A percentile compares a stretch with the other conserved stretches of the same genome.
Conservation (phyloP, 1,140 invertebrate genomes). For the Xylocopa sonorina region DNA sequence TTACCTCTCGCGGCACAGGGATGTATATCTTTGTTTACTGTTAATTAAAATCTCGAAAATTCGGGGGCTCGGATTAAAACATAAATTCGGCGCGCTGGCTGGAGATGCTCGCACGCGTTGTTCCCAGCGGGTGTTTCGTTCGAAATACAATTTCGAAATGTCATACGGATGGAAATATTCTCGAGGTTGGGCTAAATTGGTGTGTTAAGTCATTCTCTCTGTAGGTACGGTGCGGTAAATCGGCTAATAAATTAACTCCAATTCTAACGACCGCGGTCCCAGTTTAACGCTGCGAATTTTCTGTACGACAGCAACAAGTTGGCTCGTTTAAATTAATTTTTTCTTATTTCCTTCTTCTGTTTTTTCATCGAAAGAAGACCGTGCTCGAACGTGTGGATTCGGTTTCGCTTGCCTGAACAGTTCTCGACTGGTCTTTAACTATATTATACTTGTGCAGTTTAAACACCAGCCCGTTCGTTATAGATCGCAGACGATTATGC, state of each 20-base stretch:
- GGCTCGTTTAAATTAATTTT: not conserved
- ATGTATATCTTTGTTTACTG: not conserved
- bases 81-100: not conserved
- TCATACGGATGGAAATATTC: not conserved
- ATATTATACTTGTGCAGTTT: no score
- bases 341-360: not conserved
- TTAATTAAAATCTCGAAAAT: slow-evolving; percentile 8
- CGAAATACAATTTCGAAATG: not conserved
- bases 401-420: no score
- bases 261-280: not conserved
- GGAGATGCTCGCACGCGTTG: no score
- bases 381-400: no score
- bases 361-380: no score
- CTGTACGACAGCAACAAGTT: not conserved
- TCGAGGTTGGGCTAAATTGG: not conserved
- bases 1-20: not conserved
- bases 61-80: not conserved
- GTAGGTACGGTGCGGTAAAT: not conserved
- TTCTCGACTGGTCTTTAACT: no score
- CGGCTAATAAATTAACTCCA: not conserved
- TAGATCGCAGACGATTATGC: no score
- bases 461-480: no score
- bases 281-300: no score
- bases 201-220: not conserved
- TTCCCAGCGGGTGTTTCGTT: not conserved